A percentile compares a stretch with the other conserved stretches of the same genome.
Evolutionary conservation across 2,797 vertebrate genomes (phyloP).

Genomic region (Pantherophis vulpinus): DNA sequence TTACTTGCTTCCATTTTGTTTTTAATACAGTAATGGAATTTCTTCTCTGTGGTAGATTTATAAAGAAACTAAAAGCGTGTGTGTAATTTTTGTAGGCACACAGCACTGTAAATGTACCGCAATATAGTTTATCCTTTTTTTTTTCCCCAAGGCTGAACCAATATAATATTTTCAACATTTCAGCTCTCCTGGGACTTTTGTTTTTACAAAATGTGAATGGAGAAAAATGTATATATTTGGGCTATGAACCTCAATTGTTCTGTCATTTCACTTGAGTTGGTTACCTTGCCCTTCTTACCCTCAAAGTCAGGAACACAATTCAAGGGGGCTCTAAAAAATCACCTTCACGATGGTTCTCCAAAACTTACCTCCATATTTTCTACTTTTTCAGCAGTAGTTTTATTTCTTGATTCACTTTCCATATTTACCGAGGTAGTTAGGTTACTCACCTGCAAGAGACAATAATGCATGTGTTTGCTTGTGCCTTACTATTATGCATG

Average conservation of each 20-base stretch:
- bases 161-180: background rate
- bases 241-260: background rate
- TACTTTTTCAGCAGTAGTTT: slow-evolving; percentile 52
- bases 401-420: slow-evolving; percentile 54
- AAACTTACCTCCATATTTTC: slow-evolving; percentile 47
- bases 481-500: background rate
- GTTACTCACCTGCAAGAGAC: slow-evolving; percentile 54
- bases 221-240: background rate
- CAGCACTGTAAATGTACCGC: background rate
- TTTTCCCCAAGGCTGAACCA: background rate
- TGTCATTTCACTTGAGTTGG: background rate
- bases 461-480: background rate
- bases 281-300: background rate
- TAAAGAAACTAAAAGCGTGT: background rate
- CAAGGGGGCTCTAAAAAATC: background rate
- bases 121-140: background rate
- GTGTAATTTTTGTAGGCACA: background rate
- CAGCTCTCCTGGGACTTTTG: background rate
- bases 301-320: background rate
- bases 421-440: slow-evolving; percentile 59
- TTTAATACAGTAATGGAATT: background rate
- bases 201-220: background rate
- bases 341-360: background rate
- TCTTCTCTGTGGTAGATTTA: background rate
- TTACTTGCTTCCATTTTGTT: background rate